Conservation (phyloP, 2,888 invertebrate genomes). For the Caenorhabditis doughertyi region DNA sequence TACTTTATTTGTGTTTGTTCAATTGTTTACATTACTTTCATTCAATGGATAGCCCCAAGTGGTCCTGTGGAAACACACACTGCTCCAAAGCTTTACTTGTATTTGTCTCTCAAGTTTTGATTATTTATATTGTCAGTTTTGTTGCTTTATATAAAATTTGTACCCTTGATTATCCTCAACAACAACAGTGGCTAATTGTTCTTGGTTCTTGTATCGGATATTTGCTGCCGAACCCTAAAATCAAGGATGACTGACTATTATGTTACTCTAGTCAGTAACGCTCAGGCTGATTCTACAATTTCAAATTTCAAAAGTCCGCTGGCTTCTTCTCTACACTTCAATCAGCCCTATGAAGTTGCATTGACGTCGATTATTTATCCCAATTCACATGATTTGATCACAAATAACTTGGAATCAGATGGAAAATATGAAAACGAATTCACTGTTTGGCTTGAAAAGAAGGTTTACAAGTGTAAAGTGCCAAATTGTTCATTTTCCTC, state of each 20-base stretch:
- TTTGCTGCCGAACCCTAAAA: slow-evolving; percentile 28
- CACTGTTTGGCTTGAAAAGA: neutral
- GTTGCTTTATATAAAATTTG: slow-evolving; percentile 10
- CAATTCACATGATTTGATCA: slow-evolving; percentile 24
- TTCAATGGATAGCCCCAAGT: slow-evolving; percentile 3
- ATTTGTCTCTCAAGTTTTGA: slow-evolving; percentile 7
- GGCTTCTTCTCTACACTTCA: neutral
- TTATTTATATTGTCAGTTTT: slow-evolving; percentile 13
- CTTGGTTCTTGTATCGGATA: slow-evolving; percentile 32
- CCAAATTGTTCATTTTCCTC: slow-evolving; percentile 1
- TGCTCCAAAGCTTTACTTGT: slow-evolving; percentile 18
- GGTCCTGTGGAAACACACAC: slow-evolving; percentile 7
- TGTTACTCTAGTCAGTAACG: slow-evolving; percentile 27
- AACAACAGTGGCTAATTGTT: slow-evolving; percentile 13
- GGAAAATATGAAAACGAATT: slow-evolving; percentile 28
- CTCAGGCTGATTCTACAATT: slow-evolving; percentile 7
- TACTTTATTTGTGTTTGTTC: neutral
- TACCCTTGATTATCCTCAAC: neutral
- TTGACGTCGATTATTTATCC: slow-evolving; percentile 34
- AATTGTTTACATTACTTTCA: neutral
- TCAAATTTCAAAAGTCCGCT: slow-evolving; percentile 14
- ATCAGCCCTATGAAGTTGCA: slow-evolving; percentile 12
- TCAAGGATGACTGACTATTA: slow-evolving; percentile 20
- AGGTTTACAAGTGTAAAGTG: neutral
- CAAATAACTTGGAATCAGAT: neutral